Evolutionary conservation across 2,113 vertebrate genomes (phyloP).

Genomic region (Naja naja): DNA sequence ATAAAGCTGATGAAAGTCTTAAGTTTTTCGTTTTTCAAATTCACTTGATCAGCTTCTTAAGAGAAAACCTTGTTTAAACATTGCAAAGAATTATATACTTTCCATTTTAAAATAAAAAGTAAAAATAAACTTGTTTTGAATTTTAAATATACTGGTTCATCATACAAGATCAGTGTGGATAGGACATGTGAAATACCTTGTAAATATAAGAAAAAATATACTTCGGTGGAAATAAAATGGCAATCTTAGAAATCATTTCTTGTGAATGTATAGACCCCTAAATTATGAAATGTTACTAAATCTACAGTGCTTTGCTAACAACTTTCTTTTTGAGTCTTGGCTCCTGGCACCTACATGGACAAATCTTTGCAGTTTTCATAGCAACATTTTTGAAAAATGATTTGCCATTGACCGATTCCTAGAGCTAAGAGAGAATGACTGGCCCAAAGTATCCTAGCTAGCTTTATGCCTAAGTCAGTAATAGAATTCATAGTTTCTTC

Average conservation of each 20-base stretch:
- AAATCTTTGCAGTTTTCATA: not conserved
- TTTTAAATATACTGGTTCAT: not conserved
- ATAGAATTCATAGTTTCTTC: not conserved
- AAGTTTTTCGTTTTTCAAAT: not conserved
- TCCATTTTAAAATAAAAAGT: not conserved
- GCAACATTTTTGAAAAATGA: not conserved
- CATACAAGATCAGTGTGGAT: not conserved
- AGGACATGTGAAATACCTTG: not conserved
- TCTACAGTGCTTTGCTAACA: not conserved
- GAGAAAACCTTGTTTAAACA: not conserved
- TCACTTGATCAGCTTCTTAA: not conserved
- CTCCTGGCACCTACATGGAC: not conserved
- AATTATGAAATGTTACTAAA: not conserved
- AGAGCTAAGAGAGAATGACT: not conserved
- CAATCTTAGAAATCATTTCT: not conserved
- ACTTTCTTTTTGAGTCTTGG: not conserved
- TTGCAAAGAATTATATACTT: not conserved
- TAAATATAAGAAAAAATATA: not conserved
- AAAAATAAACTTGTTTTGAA: not conserved
- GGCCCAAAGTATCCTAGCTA: not conserved
- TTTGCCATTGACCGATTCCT: not conserved
- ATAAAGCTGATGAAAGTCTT: conserved; percentile 27
- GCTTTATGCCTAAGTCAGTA: not conserved
- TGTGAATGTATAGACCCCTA: not conserved
- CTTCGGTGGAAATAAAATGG: not conserved